Conservation (phyloP, 53 echinoderm and acorn worm genomes). For the Hippasteria phrygiana region DNA sequence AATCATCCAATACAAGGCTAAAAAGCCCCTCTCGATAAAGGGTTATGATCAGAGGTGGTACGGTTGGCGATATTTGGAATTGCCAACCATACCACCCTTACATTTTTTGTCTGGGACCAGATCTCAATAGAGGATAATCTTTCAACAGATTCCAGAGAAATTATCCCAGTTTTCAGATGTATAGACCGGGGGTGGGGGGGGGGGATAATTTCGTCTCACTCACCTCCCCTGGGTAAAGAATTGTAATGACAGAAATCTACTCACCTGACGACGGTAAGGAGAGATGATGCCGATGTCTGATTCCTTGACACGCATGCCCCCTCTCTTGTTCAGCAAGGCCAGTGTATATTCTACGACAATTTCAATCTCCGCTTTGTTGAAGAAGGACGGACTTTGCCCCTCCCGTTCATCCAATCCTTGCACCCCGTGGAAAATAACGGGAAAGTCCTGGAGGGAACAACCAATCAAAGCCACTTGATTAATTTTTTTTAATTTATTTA, state of each 20-base stretch:
- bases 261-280: constrained; percentile 93
- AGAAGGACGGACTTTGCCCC: constrained; percentile 95
- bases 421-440: constrained; percentile 93
- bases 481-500: too few relatives aligned
- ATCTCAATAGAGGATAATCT: too few relatives aligned
- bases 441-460: constrained; percentile 77
- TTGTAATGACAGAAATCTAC: neutral
- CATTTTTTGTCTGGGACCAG: too few relatives aligned
- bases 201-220: neutral
- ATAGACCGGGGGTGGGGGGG: too few relatives aligned
- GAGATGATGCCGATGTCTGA: constrained; percentile 90
- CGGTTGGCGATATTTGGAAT: too few relatives aligned
- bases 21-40: too few relatives aligned
- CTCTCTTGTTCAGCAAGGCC: constrained; percentile 73
- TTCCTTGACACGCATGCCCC: constrained; percentile 74
- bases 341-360: constrained; percentile 77
- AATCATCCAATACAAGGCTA: too few relatives aligned
- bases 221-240: neutral
- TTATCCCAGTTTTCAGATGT: too few relatives aligned
- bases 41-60: too few relatives aligned
- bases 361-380: constrained; percentile 86
- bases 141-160: too few relatives aligned
- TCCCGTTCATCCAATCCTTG: constrained; percentile 90
- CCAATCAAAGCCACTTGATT: too few relatives aligned
- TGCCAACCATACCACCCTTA: too few relatives aligned